Percentiles rank a stretch among this genome's conserved stretches.
Evolutionary conservation across 2,888 invertebrate species (phyloP).

Genomic region (Trissoscelio sp.): DNA sequence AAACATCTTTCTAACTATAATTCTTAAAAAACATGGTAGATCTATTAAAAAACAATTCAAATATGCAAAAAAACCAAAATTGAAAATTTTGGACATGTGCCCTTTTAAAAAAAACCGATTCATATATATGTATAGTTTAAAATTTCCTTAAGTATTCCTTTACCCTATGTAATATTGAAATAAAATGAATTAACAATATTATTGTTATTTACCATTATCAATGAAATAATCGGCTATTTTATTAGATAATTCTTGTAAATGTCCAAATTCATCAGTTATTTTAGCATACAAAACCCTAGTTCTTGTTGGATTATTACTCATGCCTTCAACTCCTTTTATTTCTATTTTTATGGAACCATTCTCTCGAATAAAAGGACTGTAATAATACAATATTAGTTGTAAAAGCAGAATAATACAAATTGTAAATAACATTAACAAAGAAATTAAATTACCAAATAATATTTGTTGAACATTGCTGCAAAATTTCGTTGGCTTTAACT

Average conservation of each 20-base stretch:
- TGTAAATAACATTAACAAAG: not conserved
- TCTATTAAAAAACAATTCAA: too few species aligned
- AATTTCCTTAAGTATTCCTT: too few species aligned
- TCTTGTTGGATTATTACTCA: slow-evolving; percentile 93
- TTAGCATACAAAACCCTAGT: slow-evolving; percentile 92
- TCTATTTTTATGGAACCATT: slow-evolving; percentile 85
- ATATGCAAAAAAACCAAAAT: too few species aligned
- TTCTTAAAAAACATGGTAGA: too few species aligned
- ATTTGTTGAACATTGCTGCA: slow-evolving; percentile 86
- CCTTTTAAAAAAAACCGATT: too few species aligned
- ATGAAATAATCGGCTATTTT: slow-evolving; percentile 86
- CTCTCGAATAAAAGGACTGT: slow-evolving; percentile 83
- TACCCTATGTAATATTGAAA: too few species aligned
- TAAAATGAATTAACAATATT: too few species aligned
- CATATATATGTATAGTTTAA: too few species aligned
- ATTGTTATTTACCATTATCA: slow-evolving; percentile 86
- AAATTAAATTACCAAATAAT: slow-evolving; percentile 85
- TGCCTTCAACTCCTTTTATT: slow-evolving; percentile 88
- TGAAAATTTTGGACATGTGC: too few species aligned
- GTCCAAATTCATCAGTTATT: slow-evolving; percentile 83
- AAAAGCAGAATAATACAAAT: not conserved
- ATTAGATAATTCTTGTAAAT: slow-evolving; percentile 88
- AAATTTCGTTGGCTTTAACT: slow-evolving; percentile 83
- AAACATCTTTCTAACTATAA: too few species aligned
- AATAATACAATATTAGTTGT: too few species aligned